Evolutionary conservation across 2,113 vertebrate genomes (phyloP).

Genomic region (Empidonax alnorum): DNA sequence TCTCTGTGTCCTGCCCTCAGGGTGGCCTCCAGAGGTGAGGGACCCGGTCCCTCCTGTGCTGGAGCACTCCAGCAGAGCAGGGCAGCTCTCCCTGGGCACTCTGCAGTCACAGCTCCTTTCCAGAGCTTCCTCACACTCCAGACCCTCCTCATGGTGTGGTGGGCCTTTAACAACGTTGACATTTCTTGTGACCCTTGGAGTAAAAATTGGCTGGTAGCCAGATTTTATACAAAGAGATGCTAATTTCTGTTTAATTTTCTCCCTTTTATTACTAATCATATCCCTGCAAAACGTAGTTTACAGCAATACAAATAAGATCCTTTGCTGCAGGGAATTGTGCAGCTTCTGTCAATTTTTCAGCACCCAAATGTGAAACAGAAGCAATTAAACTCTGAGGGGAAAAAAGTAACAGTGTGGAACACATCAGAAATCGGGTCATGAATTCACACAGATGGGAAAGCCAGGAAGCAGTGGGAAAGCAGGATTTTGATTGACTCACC

Average conservation of each 20-base stretch:
- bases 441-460: conserved; percentile 74
- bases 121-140: background rate
- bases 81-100: background rate
- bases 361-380: conserved; percentile 74
- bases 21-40: background rate
- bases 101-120: background rate
- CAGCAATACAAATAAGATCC: conserved; percentile 72
- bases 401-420: conserved; percentile 73
- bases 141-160: background rate
- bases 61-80: background rate
- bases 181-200: conserved; percentile 21
- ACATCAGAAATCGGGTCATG: conserved; percentile 74
- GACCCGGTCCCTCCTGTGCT: background rate
- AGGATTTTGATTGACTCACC: conserved; percentile 70
- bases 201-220: conserved; percentile 12
- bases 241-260: conserved; percentile 71
- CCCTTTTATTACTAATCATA: conserved; percentile 73
- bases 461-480: conserved; percentile 68
- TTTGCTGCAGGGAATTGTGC: conserved; percentile 72
- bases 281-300: conserved; percentile 68
- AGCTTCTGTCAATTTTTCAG: conserved; percentile 75
- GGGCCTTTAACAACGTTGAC: background rate
- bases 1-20: background rate
- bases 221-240: conserved; percentile 42
- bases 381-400: conserved; percentile 74